Base-by-base conservation (phyloP, 53 echinoderm and acorn worm species). In the Stichopus horrens region DNA sequence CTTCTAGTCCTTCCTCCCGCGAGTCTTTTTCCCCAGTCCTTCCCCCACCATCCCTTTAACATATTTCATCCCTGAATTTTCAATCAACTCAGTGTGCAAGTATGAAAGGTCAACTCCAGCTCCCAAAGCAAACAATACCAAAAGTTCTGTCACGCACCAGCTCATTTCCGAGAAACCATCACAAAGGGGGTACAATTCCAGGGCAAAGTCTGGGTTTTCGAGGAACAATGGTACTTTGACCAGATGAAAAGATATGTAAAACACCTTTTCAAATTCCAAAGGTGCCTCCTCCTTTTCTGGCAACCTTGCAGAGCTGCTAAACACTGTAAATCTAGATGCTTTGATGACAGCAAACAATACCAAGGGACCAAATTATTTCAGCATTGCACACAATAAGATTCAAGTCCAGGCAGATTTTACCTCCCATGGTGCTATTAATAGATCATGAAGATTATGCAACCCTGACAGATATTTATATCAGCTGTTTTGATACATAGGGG, bases 111-210 rank as follows among this genome's bases (percentile, higher is more conserved):
- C 63, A 63, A 63, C 16, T 63, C n/a, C 75, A 75, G 11, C 75
- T 75, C n/a, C 55, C n/a, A 79, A 79, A 19, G 18, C 54, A 79
- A 79, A 79, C 79, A 79, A 79, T 79, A 79, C 16, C 79, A 55
- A 63, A 63, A 37, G 37, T 19, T 55, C 54, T 79, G 53, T 79
- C 79, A 79, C 7, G 79, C 79, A 79, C 18, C 79, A 37, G 10
- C 53, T 53, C n/a, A 79, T 79, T 79, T 79, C 79, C 79, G 14
- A 79, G 79, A 79, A 75, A 54, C 55, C 19, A 53, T 18, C 53
- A 79, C 79, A 79, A 79, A 54, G 52, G 79, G 56, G 79, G 37
- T 37, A 7, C 79, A 53, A 79, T 55, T 79, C 53, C 55, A 55
- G n/a, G 5, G 53, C 18, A 79, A 13, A 53, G 10, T 10, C 53